Evolutionary conservation across 1,140 invertebrate species (phyloP), one percentile per base, ranked within the genome.

Genomic region (Drosophila malerkotliana): DNA sequence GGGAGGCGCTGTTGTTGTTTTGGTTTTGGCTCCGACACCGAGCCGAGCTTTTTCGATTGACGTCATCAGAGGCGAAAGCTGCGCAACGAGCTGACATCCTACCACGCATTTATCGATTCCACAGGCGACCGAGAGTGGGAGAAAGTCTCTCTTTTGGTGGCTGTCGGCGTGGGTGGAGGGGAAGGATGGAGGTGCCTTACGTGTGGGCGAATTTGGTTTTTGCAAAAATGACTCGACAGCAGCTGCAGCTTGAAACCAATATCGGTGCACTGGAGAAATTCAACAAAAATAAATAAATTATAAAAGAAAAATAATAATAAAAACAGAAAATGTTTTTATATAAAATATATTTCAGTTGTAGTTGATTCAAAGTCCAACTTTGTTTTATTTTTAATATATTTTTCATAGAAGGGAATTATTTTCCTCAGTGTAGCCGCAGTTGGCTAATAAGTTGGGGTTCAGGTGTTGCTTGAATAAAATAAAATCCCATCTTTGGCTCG

Each of bases 11-110:
- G 58, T 77, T 78, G 72, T 84, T 79, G 75, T 72, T 83, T 72
- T 84, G 76, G 54, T 59, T 48, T 69, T 52, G 34, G 18, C 34
- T 56, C 5, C 15, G 44, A 9, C 9, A 21, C 18, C 15, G 39
- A 63, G 34, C 24, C 44, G 45, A 90, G 89, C 89, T 90, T 84
- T 85, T 76, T 67, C 83, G 61, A 90, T 90, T 90, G 88, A 90
- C 89, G 89, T 90, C 89, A 90, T 90, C 83, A 79, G 82, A 57
- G 52, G 64, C 57, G 61, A 87, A 88, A 88, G 75, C 83, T 90
- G 88, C 88, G 88, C 88, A 84, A 60, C 72, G 71, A 79, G 74
- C 61, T 77, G 81, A 60, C 77, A 77, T 62, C 54, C 49, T 77
- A 73, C 83, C 83, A 87, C 83, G 83, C 83, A 87, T 88, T 87